Base-by-base conservation (phyloP, 2,113 vertebrate species). In the Xiphophorus hellerii region DNA sequence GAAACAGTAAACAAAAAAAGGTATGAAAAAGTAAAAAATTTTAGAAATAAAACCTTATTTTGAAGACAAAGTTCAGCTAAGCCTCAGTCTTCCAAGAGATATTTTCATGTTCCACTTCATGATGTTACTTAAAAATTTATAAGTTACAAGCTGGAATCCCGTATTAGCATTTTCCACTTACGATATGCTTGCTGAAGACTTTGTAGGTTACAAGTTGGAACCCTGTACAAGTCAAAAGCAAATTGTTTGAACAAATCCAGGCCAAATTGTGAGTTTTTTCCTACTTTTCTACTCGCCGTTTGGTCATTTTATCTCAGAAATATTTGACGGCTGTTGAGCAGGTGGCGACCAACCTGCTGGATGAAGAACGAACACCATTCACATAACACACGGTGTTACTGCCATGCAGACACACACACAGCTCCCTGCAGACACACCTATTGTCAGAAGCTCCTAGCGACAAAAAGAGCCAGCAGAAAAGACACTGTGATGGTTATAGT, bases 341-440 rank as follows among this genome's bases (percentile, higher is more conserved):
- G 87, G 83, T 78, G 87, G 58, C 42, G 75, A 85, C 83, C 80
- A 69, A 68, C 71, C 73, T 73, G 42, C 73, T n/a, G 17, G 30
- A 74, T 71, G 51, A 80, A 84, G 80, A 80, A 71, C 66, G 35
- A 44, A 60, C 28, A 20, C 35, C 39, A 42, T 74, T 75, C 60
- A 73, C 12, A 3, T 11, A 71, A 63, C 1, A 22, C 29, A 42
- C 12, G 27, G 66, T 72, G 69, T 66, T 66, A 39, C 71, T 25
- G 22, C n/a, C 65, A 58, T n/a, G 58, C 2, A 42, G 64, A 51
- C 2, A 30, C 68, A 33, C 68, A 69, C 30, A 27, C 28, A 74
- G 30, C 22, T 66, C 60, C 66, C 66, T 60, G 65, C 81, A 82
- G 62, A 78, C 29, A 30, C 64, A 65, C 65, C 11, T 17, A 44